A percentile compares a stretch with the other conserved stretches of the same genome.
Conservation (phyloP, 53 echinoderm and acorn worm genomes). For the Luidia sarsii region DNA sequence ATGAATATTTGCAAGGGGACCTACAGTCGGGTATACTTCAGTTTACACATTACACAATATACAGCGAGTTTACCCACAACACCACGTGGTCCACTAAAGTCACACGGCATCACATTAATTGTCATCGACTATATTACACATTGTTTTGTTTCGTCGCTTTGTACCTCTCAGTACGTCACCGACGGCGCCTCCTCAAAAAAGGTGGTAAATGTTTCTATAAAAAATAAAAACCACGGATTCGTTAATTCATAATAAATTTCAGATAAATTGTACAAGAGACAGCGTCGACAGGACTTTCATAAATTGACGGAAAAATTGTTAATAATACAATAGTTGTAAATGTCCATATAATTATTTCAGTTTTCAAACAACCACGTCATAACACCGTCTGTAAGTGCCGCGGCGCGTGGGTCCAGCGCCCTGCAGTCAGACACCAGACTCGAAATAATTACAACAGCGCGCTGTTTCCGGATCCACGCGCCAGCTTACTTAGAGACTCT, state of each 20-base stretch:
- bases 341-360: conserved; percentile 58
- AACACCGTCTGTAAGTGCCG: conserved; percentile 4
- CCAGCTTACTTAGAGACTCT: not conserved
- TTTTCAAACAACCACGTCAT: conserved; percentile 56
- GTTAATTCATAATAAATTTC: conserved; percentile 56
- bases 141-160: conserved; percentile 4
- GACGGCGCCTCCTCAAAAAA: conserved; percentile 43
- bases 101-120: not conserved
- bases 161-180: too few relatives aligned
- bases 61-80: conserved; percentile 32
- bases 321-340: conserved; percentile 48
- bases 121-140: conserved; percentile 50
- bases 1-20: not conserved
- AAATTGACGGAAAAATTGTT: conserved; percentile 35
- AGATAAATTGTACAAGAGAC: conserved; percentile 54
- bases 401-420: too few relatives aligned
- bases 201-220: conserved; percentile 48
- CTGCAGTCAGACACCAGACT: too few relatives aligned
- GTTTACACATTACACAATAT: conserved; percentile 55
- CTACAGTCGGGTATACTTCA: conserved; percentile 5
- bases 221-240: conserved; percentile 58
- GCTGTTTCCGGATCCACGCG: too few relatives aligned
- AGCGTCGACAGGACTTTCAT: conserved; percentile 28
- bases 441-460: too few relatives aligned
- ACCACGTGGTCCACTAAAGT: conserved; percentile 8